Evolutionary conservation across 1,140 invertebrate genomes (phyloP), one percentile per base, ranked within the genome.

Genomic region (Zaprionus camerounensis): DNA sequence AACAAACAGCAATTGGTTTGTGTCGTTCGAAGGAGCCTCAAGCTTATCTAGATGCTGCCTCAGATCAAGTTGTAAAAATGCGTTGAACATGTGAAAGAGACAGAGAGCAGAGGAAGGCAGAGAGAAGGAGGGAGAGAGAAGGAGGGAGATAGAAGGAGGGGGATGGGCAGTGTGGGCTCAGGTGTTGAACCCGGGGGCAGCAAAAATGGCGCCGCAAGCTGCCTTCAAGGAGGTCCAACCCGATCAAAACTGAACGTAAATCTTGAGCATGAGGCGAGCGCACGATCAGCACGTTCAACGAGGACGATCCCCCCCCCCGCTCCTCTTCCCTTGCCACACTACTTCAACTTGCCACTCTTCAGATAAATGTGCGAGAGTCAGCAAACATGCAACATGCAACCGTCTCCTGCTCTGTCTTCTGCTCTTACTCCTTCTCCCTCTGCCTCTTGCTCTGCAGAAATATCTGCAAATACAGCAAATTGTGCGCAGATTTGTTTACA

Each of bases 201-300:
- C 73, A 90, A 90, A 87, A 88, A 88, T 90, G 84, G 84, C 84
- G 84, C 84, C 81, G 41, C 71, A 20, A 71, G 67, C 49, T 46
- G 88, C 84, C 90, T 85, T 82, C 76, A 72, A 84, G 88, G 88
- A 91, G 88, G 88, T 91, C 90, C 90, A 64, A 46, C 56, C 74
- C 84, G 90, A 91, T 91, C 88, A 91, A 91, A 90, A 90, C 77
- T 69, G 84, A 91, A 90, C 90, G 90, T 91, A 91, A 91, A 91
- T 91, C 88, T 91, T 82, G 31, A 34, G 76, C 62, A 44, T 36
- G 51, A 66, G 46, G 69, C 72, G 76, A 78, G 81, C 88, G 84
- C 88, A 91, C 88, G 88, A 91, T 91, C 88, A 91, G 88, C 90
- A 91, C 88, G 88, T 91, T 91, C 90, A 77, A 51, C 53, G 62